Percentiles rank a stretch among this genome's conserved stretches.
These are phyloP conservation scores for Aphis gossypii DNA, from an alignment of 1,140 invertebrate species.

Conservation along the genomic window DNA sequence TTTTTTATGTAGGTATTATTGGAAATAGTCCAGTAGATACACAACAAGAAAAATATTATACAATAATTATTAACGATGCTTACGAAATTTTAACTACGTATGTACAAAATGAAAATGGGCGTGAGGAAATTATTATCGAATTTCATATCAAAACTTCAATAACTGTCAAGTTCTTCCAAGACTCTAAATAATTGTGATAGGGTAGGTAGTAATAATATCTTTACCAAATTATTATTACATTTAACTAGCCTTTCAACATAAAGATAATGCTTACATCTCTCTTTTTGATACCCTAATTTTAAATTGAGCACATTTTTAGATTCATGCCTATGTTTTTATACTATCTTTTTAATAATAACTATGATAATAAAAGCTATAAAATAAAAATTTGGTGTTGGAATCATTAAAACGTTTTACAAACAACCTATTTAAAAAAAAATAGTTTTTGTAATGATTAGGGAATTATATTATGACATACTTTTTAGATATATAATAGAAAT, in stretches of 20 bases:
- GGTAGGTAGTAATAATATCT: not conserved
- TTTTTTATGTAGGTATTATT: not conserved
- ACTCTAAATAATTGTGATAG: constrained; percentile 5
- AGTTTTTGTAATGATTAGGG: not conserved
- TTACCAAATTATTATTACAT: not conserved
- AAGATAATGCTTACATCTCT: not conserved
- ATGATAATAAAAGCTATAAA: not conserved
- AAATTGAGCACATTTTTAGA: constrained; percentile 9
- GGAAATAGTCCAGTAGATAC: not conserved
- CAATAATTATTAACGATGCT: constrained; percentile 1
- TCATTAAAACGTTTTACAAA: not conserved
- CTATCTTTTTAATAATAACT: not conserved
- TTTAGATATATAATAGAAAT: not conserved
- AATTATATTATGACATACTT: not conserved
- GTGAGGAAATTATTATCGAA: constrained; percentile 21
- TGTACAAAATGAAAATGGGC: constrained; percentile 8
- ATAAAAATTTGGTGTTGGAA: not conserved
- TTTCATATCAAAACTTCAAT: not conserved
- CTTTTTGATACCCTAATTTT: not conserved
- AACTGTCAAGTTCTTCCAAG: not conserved
- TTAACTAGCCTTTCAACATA: not conserved
- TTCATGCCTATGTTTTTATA: not conserved
- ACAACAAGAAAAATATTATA: not conserved
- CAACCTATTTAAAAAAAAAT: not conserved
- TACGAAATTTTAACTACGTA: not conserved